phyloP scores from a whole-genome alignment of 1,140 invertebrate genomes.

The Polypedilum vanderplanki region DNA sequence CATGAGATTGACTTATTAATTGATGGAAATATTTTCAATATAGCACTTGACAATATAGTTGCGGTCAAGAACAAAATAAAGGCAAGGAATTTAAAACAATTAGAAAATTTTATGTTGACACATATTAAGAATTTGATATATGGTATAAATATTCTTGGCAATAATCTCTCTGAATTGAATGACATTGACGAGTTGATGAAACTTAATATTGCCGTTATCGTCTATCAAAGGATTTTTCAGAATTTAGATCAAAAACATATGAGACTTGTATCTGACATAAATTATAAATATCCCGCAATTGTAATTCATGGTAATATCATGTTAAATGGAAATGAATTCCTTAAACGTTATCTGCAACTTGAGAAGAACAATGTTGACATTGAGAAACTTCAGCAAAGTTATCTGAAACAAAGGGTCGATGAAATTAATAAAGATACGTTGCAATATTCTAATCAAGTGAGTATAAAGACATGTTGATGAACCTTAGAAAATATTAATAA shows the following conservation, averaged over 20 bases:
- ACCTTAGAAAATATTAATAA: constrained; percentile 21
- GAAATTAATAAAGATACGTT: constrained; percentile 32
- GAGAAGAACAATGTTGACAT: constrained; percentile 24
- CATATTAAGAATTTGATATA: constrained; percentile 60
- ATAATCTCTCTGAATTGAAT: constrained; percentile 49
- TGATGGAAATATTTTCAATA: constrained; percentile 57
- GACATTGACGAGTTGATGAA: constrained; percentile 60
- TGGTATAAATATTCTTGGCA: constrained; percentile 54
- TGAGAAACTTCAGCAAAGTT: constrained; percentile 32
- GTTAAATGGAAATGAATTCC: constrained; percentile 29
- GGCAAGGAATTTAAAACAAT: constrained; percentile 54
- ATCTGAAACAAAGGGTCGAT: constrained; percentile 39
- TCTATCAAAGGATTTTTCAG: constrained; percentile 69
- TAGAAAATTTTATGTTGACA: constrained; percentile 63
- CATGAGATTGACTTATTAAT: constrained; percentile 47
- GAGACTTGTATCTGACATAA: constrained; percentile 61
- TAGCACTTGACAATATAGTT: constrained; percentile 57
- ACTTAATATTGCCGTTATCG: constrained; percentile 62
- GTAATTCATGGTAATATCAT: constrained; percentile 37
- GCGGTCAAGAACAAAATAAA: constrained; percentile 52
- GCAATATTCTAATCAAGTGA: background rate
- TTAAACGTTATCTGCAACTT: constrained; percentile 30
- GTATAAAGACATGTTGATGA: background rate
- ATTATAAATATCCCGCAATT: constrained; percentile 54
- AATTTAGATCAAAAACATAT: constrained; percentile 70